These are phyloP conservation scores for Diabrotica undecimpunctata DNA, from an alignment of 1,140 invertebrate genomes.

Conservation along the genomic window DNA sequence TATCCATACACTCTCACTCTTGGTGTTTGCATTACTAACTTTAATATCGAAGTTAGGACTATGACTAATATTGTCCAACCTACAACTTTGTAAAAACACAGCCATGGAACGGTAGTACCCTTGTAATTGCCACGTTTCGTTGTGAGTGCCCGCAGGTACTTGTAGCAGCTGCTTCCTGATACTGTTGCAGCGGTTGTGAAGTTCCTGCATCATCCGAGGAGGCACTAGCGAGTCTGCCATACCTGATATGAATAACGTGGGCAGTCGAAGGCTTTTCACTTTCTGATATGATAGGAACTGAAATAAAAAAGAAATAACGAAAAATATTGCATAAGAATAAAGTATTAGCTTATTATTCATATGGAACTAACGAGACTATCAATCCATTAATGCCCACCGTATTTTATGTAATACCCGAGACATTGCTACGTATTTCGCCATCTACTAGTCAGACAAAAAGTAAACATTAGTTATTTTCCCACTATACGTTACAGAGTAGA, in stretches of 20 bases:
- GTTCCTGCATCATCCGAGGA: constrained; percentile 76
- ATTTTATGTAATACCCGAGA: no score
- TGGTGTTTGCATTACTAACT: constrained; percentile 7
- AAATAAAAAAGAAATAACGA: constrained; percentile 46
- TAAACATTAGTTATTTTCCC: no score
- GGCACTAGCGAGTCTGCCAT: constrained; percentile 81
- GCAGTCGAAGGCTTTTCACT: constrained; percentile 62
- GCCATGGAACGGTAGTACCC: constrained; percentile 45
- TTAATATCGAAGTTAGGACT: constrained; percentile 14
- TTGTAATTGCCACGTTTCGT: constrained; percentile 75
- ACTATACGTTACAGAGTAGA: no score
- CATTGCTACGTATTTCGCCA: no score
- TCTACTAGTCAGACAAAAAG: no score
- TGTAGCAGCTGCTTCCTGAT: constrained; percentile 67
- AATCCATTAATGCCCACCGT: no score
- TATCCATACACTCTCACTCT: constrained; percentile 13
- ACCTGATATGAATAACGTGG: constrained; percentile 77
- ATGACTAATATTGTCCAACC: constrained; percentile 28
- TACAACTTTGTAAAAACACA: constrained; percentile 42
- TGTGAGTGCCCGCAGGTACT: constrained; percentile 76
- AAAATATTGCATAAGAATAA: no score
- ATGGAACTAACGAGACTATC: no score
- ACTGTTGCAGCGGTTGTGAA: constrained; percentile 69
- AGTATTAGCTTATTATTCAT: no score
- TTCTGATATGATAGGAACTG: constrained; percentile 71